Evolutionary conservation across 2,113 vertebrate genomes (phyloP).

Genomic region (Steatornis caripensis): DNA sequence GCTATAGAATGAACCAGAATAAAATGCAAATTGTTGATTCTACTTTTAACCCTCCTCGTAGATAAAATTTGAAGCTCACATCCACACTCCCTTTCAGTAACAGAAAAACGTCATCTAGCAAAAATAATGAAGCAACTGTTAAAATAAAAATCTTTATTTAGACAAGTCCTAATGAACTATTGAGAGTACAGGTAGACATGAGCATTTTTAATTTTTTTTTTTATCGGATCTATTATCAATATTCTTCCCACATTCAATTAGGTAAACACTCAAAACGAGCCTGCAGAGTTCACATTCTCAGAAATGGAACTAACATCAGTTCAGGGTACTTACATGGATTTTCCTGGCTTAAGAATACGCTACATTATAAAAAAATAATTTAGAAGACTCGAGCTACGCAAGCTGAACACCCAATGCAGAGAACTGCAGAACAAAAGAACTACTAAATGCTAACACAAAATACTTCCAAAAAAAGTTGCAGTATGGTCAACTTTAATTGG

Average conservation of each 20-base stretch:
- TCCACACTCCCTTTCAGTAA: background rate
- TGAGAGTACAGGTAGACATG: background rate
- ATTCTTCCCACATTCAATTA: background rate
- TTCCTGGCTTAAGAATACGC: background rate
- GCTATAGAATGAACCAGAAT: background rate
- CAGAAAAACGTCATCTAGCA: background rate
- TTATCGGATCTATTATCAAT: background rate
- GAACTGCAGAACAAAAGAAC: background rate
- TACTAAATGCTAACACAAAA: background rate
- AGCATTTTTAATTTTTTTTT: background rate
- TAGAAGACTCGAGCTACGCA: background rate
- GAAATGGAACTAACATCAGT: background rate
- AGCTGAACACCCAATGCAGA: background rate
- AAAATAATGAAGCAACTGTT: background rate
- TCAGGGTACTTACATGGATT: background rate
- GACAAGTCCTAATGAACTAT: background rate
- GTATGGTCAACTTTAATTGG: background rate
- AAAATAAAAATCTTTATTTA: background rate
- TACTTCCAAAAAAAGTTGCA: background rate
- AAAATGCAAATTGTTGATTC: background rate
- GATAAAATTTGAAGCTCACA: background rate
- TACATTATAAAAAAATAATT: background rate
- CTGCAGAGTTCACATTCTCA: background rate
- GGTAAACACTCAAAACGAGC: background rate
- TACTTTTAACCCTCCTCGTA: background rate